Percentiles rank a stretch among this genome's conserved stretches.
Evolutionary conservation across 2,888 invertebrate genomes (phyloP).

Genomic region (Loripinus fragilis): DNA sequence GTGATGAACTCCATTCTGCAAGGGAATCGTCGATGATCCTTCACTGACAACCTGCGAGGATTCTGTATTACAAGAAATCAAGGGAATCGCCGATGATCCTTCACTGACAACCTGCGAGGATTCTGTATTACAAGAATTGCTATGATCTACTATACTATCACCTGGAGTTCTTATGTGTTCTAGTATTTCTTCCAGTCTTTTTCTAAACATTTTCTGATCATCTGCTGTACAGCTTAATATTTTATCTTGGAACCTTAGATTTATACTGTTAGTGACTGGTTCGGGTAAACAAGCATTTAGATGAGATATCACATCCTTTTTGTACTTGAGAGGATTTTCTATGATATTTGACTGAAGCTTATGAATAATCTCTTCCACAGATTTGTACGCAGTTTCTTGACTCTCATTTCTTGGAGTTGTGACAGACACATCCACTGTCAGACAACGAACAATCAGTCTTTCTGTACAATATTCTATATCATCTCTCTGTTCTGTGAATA

Average conservation of each 20-base stretch:
- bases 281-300: slow-evolving; percentile 84
- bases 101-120: neutral
- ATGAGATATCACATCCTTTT: slow-evolving; percentile 73
- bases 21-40: neutral
- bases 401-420: slow-evolving; percentile 82
- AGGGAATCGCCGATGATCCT: neutral
- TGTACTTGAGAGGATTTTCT: slow-evolving; percentile 64
- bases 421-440: slow-evolving; percentile 82
- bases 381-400: slow-evolving; percentile 80
- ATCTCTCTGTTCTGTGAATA: slow-evolving; percentile 81
- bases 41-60: neutral
- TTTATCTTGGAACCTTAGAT: slow-evolving; percentile 81
- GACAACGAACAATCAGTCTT: slow-evolving; percentile 81
- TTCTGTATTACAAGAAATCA: neutral
- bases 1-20: neutral
- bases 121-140: neutral
- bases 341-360: slow-evolving; percentile 72
- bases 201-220: slow-evolving; percentile 83
- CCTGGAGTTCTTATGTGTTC: neutral
- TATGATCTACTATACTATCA: neutral
- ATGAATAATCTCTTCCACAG: slow-evolving; percentile 78
- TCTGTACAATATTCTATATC: slow-evolving; percentile 83
- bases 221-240: slow-evolving; percentile 84
- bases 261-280: slow-evolving; percentile 78
- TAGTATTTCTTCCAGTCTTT: slow-evolving; percentile 53